Conservation (phyloP, 2,113 vertebrate genomes). For the Thryonomys swinderianus region DNA sequence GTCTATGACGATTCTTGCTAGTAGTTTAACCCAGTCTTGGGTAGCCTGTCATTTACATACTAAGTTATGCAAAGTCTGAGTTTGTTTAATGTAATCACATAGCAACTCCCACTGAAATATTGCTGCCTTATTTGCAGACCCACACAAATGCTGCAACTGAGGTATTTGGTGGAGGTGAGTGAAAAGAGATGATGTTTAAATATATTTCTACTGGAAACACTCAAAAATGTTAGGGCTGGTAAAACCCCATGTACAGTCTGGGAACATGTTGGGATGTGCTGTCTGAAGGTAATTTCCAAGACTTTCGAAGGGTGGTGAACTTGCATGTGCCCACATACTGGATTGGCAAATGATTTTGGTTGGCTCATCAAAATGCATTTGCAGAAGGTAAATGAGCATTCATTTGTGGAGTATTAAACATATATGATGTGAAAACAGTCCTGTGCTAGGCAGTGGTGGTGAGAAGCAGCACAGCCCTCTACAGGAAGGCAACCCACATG, state of each 20-base stretch:
- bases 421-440: not conserved
- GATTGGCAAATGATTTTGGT: not conserved
- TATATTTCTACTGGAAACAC: constrained; percentile 42
- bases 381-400: not conserved
- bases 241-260: not conserved
- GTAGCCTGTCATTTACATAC: constrained; percentile 37
- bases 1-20: not conserved
- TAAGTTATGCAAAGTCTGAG: constrained; percentile 4
- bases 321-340: constrained; percentile 7
- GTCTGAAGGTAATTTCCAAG: not conserved
- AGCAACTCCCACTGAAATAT: constrained; percentile 26
- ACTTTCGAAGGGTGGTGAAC: not conserved
- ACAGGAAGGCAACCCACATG: not conserved
- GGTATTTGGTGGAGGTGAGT: not conserved
- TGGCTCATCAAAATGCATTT: constrained; percentile 13
- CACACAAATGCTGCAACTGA: not conserved
- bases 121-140: constrained; percentile 28
- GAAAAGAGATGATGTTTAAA: constrained; percentile 9
- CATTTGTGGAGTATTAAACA: not conserved
- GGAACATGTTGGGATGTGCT: not conserved
- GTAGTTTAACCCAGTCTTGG: not conserved
- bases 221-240: not conserved
- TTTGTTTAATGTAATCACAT: not conserved
- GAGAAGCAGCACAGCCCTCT: no score
- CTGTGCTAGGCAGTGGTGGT: not conserved